These are phyloP conservation scores for Perithous albicinctus DNA, from an alignment of 2,888 invertebrate species.

Conservation along the genomic window DNA sequence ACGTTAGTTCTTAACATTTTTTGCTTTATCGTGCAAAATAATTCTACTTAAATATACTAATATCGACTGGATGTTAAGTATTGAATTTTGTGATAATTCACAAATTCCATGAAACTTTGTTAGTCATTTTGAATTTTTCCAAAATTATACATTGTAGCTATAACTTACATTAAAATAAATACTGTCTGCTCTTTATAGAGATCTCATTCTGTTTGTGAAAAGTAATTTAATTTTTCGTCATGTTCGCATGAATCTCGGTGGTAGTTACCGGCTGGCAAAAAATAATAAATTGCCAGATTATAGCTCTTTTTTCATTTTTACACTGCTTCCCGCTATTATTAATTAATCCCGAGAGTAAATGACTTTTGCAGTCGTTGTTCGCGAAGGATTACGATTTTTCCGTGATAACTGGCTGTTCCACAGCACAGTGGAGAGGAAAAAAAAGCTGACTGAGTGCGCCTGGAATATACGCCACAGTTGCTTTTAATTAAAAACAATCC, in stretches of 20 bases:
- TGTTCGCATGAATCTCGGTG: not conserved
- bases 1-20: too few relatives aligned
- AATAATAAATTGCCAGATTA: constrained; percentile 3
- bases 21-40: too few relatives aligned
- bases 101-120: too few relatives aligned
- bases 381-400: constrained; percentile 47
- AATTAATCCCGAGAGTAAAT: constrained; percentile 25
- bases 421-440: constrained; percentile 27
- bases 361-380: constrained; percentile 36
- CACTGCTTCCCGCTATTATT: not conserved
- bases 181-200: not conserved
- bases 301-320: not conserved
- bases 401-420: not conserved
- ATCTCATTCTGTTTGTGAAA: not conserved
- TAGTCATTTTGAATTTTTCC: not conserved
- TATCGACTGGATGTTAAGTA: too few relatives aligned
- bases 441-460: constrained; percentile 36
- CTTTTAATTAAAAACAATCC: constrained; percentile 81
- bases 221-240: not conserved
- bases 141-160: too few relatives aligned
- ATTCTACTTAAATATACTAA: too few relatives aligned
- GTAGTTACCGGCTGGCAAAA: not conserved
- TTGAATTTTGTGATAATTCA: too few relatives aligned
- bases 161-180: not conserved
- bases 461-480: constrained; percentile 64